Percentiles rank a stretch among this genome's conserved stretches.
Conservation (phyloP, 2,113 vertebrate genomes). For the Dascyllus trimaculatus region DNA sequence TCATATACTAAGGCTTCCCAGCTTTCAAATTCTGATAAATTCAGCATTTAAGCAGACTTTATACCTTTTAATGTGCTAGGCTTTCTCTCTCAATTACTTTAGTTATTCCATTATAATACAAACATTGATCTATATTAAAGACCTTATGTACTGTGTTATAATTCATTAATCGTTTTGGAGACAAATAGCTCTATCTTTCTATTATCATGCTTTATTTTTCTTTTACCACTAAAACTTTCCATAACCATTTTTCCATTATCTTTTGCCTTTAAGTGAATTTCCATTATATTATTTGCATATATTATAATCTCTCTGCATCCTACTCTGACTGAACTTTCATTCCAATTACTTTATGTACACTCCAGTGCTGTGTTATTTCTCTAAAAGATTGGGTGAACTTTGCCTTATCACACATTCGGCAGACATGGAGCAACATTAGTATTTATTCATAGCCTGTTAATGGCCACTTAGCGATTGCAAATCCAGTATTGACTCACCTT, state of each 20-base stretch:
- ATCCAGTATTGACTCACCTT: neutral
- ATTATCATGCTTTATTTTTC: neutral
- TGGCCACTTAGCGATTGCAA: neutral
- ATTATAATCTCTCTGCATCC: too few species aligned
- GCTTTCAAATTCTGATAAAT: neutral
- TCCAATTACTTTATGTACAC: neutral
- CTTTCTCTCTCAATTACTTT: neutral
- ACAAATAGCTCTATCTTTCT: too few species aligned
- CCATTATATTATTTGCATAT: too few species aligned
- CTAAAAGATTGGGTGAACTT: neutral
- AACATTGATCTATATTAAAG: neutral
- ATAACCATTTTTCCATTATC: too few species aligned
- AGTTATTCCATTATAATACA: neutral
- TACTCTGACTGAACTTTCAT: neutral
- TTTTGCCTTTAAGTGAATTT: too few species aligned
- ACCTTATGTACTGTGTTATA: neutral
- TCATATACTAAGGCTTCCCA: constrained; percentile 20
- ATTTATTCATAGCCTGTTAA: neutral
- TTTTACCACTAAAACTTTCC: neutral
- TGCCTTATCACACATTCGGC: neutral
- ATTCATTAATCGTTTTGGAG: neutral
- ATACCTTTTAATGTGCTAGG: neutral
- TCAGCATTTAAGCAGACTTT: neutral
- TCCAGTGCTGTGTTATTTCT: neutral
- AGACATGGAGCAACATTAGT: neutral